Base-by-base conservation (phyloP, 2,888 invertebrate genomes). In the Drosophila planitibia region DNA sequence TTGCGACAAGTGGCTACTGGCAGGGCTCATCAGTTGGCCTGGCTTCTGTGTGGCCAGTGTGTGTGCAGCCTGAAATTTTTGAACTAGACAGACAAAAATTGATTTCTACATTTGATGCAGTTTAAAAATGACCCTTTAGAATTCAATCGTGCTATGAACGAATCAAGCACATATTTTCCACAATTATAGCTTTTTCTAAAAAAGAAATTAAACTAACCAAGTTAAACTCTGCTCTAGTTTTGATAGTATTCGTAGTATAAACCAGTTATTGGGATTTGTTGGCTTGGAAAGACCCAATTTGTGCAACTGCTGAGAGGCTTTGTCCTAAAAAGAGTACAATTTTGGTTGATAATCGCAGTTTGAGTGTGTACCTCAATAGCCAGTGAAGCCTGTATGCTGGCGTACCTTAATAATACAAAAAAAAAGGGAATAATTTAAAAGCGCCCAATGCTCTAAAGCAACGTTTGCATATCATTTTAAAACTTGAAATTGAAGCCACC, bases 401-500 rank as follows among this genome's bases (percentile, higher is more conserved):
- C 19, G 19, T 39, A 39, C 19, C 19, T 39, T 9, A 35, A 4
- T 35, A 35, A 39, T 9, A 14, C 3, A 4, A n/a, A 12, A 4
- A 25, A 28, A 19, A 4, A 14, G 5, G 28, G 28, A 19, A 28
- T 16, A 47, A 22, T 47, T 25, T 25, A 16, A 47, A 47, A 47
- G 14, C 6, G 44, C 28, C 1, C 5, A 28, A 25, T 32, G 64
- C 25, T 35, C 16, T 41, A 37, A 14, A 37, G 22, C 55, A 51
- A 55, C 52, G 53, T 74, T 74, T 67, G 67, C 67, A 72, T 72
- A 74, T 51, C 30, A 53, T 49, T 74, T 62, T 3, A 53, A 19
- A 37, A 62, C 28, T 70, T 71, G 77, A 76, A 76, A 70, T 35
- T 32, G 57, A 57, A 61, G 70, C 54, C 54, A 32, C n/a, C 28